Evolutionary conservation across 2,888 invertebrate species (phyloP).

Genomic region (Oscheius myriophilus): DNA sequence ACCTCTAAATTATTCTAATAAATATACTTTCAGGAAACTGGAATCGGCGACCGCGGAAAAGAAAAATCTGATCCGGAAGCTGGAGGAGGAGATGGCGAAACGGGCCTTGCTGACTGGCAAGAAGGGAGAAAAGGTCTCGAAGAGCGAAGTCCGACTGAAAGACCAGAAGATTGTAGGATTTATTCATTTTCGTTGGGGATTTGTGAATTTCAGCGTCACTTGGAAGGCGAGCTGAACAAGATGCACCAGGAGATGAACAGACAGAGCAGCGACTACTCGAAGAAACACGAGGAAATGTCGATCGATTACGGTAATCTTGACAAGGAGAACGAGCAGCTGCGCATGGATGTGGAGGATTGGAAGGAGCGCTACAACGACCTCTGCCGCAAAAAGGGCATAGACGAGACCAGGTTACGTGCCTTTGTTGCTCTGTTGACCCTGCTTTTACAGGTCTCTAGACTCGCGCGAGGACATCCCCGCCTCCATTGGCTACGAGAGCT

Average conservation of each 20-base stretch:
- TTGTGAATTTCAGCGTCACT: slow-evolving; percentile 12
- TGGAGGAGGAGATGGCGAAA: slow-evolving; percentile 97
- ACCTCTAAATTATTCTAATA: not conserved
- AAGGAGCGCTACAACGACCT: slow-evolving; percentile 4
- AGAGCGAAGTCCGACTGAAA: slow-evolving; percentile 85
- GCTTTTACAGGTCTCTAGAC: slow-evolving; percentile 37
- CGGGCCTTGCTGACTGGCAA: slow-evolving; percentile 79
- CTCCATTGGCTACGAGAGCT: slow-evolving; percentile 22
- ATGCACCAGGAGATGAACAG: slow-evolving; percentile 5
- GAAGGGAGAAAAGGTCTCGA: slow-evolving; percentile 73
- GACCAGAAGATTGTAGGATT: slow-evolving; percentile 86
- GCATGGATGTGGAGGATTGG: slow-evolving; percentile 84
- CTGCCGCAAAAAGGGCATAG: slow-evolving; percentile 2
- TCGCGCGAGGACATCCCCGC: slow-evolving; percentile 43
- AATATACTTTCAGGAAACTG: slow-evolving; percentile 37
- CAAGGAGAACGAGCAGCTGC: slow-evolving; percentile 14
- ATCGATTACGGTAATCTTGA: not conserved
- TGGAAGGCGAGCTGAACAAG: slow-evolving; percentile 24
- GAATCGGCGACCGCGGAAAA: slow-evolving; percentile 48
- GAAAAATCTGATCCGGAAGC: slow-evolving; percentile 78
- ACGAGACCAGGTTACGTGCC: slow-evolving; percentile 5
- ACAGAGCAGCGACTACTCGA: not conserved
- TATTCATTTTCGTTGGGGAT: slow-evolving; percentile 34
- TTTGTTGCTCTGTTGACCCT: slow-evolving; percentile 70
- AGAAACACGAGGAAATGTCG: not conserved